phyloP scores from a whole-genome alignment of 2,888 invertebrate species.

The Cabera pusaria region DNA sequence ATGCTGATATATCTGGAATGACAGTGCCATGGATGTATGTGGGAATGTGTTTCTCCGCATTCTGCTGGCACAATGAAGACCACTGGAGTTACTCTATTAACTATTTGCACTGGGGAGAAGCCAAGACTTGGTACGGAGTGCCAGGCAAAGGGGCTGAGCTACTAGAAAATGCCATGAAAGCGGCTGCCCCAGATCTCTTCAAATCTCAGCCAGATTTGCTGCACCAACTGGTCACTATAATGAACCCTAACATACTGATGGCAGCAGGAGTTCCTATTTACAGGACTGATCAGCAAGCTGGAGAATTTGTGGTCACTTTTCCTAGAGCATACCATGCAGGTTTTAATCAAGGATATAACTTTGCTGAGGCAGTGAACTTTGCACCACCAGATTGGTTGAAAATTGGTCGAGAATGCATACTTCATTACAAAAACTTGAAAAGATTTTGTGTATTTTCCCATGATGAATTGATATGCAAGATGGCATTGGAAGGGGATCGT shows the following conservation, averaged over 20 bases:
- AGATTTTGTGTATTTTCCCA: conserved; percentile 91
- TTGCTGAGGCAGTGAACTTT: conserved; percentile 94
- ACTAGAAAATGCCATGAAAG: conserved; percentile 88
- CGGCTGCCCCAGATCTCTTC: conserved; percentile 89
- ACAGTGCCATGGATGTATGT: conserved; percentile 93
- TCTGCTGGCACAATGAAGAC: conserved; percentile 93
- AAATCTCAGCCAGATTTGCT: conserved; percentile 88
- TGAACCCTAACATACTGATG: conserved; percentile 89
- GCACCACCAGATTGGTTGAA: conserved; percentile 91
- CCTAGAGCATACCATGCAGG: conserved; percentile 92
- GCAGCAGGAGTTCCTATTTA: conserved; percentile 84
- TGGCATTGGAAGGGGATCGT: conserved; percentile 87
- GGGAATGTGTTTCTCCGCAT: conserved; percentile 92
- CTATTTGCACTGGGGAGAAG: conserved; percentile 92
- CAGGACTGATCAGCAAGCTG: conserved; percentile 88
- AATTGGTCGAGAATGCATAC: conserved; percentile 87
- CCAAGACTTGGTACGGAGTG: conserved; percentile 93
- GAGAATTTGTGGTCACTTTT: conserved; percentile 92
- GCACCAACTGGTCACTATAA: conserved; percentile 90
- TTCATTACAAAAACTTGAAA: conserved; percentile 86
- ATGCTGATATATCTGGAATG: conserved; percentile 89
- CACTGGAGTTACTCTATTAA: conserved; percentile 94
- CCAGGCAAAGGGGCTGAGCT: conserved; percentile 87
- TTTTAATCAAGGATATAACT: conserved; percentile 92
- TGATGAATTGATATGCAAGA: conserved; percentile 90